These are phyloP conservation scores for Poeciliopsis retropinna DNA, from an alignment of 2,113 vertebrate species.

Conservation along the genomic window DNA sequence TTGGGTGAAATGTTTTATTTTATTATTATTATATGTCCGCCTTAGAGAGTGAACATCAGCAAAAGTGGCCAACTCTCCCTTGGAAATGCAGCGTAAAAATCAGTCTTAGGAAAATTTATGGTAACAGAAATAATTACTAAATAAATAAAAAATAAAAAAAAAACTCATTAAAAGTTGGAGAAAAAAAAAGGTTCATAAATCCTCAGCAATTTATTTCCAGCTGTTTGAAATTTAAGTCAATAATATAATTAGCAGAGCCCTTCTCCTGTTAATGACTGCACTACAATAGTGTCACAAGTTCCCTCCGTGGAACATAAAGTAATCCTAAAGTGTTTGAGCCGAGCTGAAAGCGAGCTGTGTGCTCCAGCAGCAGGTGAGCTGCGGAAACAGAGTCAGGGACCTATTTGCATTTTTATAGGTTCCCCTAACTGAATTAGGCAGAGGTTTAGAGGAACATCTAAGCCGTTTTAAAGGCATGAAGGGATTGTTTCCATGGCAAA, in stretches of 20 bases:
- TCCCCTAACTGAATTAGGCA: not conserved
- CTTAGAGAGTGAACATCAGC: too few relatives aligned
- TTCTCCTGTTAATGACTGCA: not conserved
- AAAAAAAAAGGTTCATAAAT: not conserved
- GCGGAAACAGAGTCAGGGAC: not conserved
- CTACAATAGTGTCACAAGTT: not conserved
- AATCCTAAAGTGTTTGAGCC: not conserved
- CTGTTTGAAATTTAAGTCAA: not conserved
- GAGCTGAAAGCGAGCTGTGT: not conserved
- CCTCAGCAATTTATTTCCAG: not conserved
- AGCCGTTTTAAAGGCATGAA: not conserved
- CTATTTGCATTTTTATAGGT: conserved; percentile 10
- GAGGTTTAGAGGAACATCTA: not conserved
- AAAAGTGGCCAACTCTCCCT: not conserved
- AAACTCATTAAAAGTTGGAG: not conserved
- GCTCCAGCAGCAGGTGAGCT: not conserved
- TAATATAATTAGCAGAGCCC: not conserved
- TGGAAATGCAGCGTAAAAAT: not conserved
- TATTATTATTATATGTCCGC: too few relatives aligned
- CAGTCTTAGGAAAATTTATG: not conserved
- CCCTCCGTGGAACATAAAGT: not conserved
- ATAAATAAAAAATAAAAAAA: not conserved
- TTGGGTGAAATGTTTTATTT: too few relatives aligned
- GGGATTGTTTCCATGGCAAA: not conserved
- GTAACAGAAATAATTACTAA: not conserved